A percentile compares a stretch with the other conserved stretches of the same genome.
These are phyloP conservation scores for Zosterops borbonicus DNA, from an alignment of 2,113 vertebrate genomes.

Conservation along the genomic window DNA sequence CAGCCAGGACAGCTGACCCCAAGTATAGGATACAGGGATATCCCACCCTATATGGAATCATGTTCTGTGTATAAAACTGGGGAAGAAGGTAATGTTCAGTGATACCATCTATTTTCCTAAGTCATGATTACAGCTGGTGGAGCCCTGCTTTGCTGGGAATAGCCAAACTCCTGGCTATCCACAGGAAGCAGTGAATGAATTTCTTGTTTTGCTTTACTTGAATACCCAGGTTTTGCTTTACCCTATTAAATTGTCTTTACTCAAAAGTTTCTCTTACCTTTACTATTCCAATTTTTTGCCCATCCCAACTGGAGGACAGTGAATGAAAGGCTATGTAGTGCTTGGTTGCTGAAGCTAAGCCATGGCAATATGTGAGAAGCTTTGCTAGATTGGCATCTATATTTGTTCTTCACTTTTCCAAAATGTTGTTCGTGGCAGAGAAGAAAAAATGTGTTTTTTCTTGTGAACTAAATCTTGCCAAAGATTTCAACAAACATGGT, in stretches of 20 bases:
- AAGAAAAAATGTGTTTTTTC: background rate
- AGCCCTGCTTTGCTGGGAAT: background rate
- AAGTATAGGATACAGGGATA: no score
- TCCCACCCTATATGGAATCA: background rate
- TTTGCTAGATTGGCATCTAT: background rate
- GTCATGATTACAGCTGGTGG: background rate
- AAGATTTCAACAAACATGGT: background rate
- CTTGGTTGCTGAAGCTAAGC: background rate
- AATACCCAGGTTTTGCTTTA: background rate
- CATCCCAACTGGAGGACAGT: background rate
- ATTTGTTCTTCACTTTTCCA: background rate
- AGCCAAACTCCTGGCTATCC: background rate
- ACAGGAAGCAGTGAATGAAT: background rate
- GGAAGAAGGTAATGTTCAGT: background rate
- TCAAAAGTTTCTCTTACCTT: background rate
- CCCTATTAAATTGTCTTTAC: background rate
- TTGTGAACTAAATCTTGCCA: background rate
- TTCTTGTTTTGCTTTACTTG: background rate
- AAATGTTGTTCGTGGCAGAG: background rate
- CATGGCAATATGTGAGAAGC: background rate
- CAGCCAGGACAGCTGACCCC: background rate
- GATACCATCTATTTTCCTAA: background rate
- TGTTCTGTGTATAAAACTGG: background rate
- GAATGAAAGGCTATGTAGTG: background rate
- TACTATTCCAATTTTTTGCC: background rate